These are phyloP conservation scores for Synanthedon vespiformis DNA, from an alignment of 2,888 invertebrate genomes.

Conservation along the genomic window DNA sequence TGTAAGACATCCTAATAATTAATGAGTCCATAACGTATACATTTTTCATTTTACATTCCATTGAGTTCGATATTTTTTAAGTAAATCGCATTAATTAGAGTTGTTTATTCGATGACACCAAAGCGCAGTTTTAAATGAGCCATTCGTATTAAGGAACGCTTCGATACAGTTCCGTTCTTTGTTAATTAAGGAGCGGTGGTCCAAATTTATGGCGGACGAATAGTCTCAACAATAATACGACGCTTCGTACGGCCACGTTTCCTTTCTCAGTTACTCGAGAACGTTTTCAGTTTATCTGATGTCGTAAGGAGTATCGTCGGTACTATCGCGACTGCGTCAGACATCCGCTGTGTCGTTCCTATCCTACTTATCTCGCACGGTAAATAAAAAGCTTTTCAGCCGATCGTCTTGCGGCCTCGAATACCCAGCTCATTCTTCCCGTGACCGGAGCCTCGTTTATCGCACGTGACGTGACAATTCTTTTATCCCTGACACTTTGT, in stretches of 20 bases:
- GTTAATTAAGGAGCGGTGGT: constrained; percentile 48
- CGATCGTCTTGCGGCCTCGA: constrained; percentile 21
- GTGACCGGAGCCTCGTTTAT: constrained; percentile 34
- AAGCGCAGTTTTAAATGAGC: constrained; percentile 32
- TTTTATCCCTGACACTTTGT: constrained; percentile 51
- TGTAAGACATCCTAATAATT: no score
- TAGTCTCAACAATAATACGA: constrained; percentile 48
- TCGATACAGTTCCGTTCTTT: constrained; percentile 39
- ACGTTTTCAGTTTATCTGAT: constrained; percentile 47
- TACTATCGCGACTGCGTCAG: constrained; percentile 36
- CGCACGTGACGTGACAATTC: constrained; percentile 53
- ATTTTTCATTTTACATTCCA: constrained; percentile 44
- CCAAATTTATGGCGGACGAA: constrained; percentile 42
- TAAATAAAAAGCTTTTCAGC: constrained; percentile 41
- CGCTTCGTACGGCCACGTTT: constrained; percentile 34
- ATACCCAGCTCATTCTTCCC: constrained; percentile 27
- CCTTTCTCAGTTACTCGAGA: constrained; percentile 36
- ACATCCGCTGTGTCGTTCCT: constrained; percentile 30
- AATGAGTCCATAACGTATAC: no score
- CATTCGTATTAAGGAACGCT: constrained; percentile 14
- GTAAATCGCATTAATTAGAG: constrained; percentile 53
- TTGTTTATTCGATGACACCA: constrained; percentile 47
- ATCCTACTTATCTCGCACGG: constrained; percentile 33
- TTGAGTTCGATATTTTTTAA: constrained; percentile 57
- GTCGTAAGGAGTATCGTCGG: constrained; percentile 38